Evolutionary conservation across 2,113 vertebrate genomes (phyloP).

Genomic region (Platichthys flesus): DNA sequence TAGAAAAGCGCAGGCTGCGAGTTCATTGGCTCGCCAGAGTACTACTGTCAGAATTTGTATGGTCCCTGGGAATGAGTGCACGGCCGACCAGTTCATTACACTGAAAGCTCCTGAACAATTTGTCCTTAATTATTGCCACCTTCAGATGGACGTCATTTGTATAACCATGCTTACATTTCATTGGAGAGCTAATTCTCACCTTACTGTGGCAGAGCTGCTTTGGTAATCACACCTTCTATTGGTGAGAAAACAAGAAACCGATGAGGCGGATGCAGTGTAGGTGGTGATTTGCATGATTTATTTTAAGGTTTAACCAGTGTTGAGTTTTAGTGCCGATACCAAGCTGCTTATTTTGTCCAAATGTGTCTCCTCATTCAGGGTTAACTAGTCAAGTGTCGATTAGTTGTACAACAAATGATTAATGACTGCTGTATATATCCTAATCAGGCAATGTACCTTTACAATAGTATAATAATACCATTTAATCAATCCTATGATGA

Average conservation of each 20-base stretch:
- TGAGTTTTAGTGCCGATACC: not conserved
- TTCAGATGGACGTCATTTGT: conserved; percentile 42
- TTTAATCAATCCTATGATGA: too few species aligned
- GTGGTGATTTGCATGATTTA: conserved; percentile 11
- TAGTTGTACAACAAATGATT: not conserved
- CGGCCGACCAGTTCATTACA: conserved; percentile 67
- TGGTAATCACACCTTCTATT: conserved; percentile 54
- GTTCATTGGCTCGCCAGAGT: conserved; percentile 32
- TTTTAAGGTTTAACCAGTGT: conserved; percentile 4
- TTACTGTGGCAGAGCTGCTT: conserved; percentile 23
- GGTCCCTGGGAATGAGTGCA: conserved; percentile 49
- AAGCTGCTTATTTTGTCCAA: not conserved
- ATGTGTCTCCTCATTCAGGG: not conserved
- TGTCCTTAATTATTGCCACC: conserved; percentile 40
- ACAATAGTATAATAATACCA: too few species aligned
- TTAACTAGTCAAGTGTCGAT: not conserved
- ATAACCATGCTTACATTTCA: conserved; percentile 64
- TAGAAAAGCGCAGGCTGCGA: conserved; percentile 45
- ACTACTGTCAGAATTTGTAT: conserved; percentile 54
- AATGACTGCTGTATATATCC: too few species aligned
- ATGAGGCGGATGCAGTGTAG: conserved; percentile 9
- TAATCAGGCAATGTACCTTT: too few species aligned
- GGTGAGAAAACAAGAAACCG: conserved; percentile 3
- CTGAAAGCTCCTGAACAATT: conserved; percentile 53
- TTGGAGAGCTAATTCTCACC: conserved; percentile 60